Base-by-base conservation (phyloP, 2,888 invertebrate species). In the Nomada fucata region DNA sequence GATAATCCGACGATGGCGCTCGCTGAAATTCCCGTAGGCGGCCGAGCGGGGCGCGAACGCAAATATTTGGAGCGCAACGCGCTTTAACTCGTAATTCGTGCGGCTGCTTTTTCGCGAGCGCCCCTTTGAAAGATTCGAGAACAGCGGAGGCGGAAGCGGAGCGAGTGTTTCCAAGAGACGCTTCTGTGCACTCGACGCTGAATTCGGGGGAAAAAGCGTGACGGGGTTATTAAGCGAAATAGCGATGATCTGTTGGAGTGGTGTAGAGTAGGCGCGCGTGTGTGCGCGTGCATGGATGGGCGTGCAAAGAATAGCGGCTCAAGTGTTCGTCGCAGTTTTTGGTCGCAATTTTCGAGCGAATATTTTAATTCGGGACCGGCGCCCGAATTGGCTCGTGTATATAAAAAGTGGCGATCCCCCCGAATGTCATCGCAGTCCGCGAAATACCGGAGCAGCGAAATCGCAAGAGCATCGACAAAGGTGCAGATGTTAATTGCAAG, bases 21-120 rank as follows among this genome's bases (percentile, higher is more conserved):
- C 13, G n/a, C 20, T 26, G 44, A 64, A 73, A 53, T 76, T 79
- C 68, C 57, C 60, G 61, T 61, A n/a, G 18, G n/a, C 67, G 60
- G 64, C 60, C 60, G 47, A 23, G 44, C 55, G 42, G 50, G 47
- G 50, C 61, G 61, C 60, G 50, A 76, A 55, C 42, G 52, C 68
- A 79, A 79, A 79, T 76, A 79, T 79, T 79, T 76, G 57, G 63
- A 63, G 61, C 78, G 55, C 68, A 42, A 76, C 78, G 61, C 76
- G 76, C 68, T 79, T 79, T 69, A 76, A 78, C 44, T 69, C 63
- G 76, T 79, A 63, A 76, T 76, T 79, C 61, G 57, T 63, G 68
- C 68, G 68, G 57, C 63, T 69, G 68, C 76, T 79, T 76, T 76
- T 79, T 69, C 76, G 50, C 61, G n/a, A 68, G 23, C 50, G 18